Percentiles rank a stretch among this genome's conserved stretches.
These are phyloP conservation scores for Bombus pascuorum DNA, from an alignment of 1,140 invertebrate species.

Conservation along the genomic window DNA sequence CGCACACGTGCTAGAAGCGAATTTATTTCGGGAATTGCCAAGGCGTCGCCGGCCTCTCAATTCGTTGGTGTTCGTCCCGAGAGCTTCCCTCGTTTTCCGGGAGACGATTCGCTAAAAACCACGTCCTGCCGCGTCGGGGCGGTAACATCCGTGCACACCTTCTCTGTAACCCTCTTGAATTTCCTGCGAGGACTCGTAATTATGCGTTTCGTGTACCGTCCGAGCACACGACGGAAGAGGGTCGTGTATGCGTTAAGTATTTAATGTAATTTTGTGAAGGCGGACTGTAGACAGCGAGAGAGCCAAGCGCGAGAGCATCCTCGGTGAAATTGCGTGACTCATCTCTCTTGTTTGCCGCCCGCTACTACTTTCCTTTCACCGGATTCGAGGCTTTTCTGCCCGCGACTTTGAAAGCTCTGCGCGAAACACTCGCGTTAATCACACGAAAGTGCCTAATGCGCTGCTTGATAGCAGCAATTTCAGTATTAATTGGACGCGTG, in stretches of 20 bases:
- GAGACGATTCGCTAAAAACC: conserved; percentile 56
- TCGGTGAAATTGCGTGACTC: conserved; percentile 20
- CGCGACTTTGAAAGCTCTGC: conserved; percentile 11
- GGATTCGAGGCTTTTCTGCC: conserved; percentile 11
- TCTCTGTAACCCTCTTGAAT: conserved; percentile 38
- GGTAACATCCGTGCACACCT: background rate
- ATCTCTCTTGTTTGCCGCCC: conserved; percentile 29
- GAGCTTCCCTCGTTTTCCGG: conserved; percentile 32
- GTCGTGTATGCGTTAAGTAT: conserved; percentile 22
- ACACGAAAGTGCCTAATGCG: conserved; percentile 36
- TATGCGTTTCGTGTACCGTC: conserved; percentile 6
- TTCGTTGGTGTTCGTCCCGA: background rate
- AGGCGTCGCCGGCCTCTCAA: background rate
- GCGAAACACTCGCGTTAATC: conserved; percentile 33
- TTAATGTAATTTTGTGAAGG: conserved; percentile 45
- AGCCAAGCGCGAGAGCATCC: background rate
- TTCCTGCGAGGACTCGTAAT: conserved; percentile 34
- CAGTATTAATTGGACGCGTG: conserved; percentile 51
- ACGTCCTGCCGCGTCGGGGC: background rate
- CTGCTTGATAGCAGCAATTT: conserved; percentile 38
- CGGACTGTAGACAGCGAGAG: background rate
- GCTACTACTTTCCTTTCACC: conserved; percentile 30
- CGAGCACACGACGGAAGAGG: conserved; percentile 3
- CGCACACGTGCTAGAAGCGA: conserved; percentile 58
- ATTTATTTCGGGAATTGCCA: conserved; percentile 66